Percentiles rank a stretch among this genome's conserved stretches.
Conservation (phyloP, 2,888 invertebrate genomes). For the Sminthurides aquaticus region DNA sequence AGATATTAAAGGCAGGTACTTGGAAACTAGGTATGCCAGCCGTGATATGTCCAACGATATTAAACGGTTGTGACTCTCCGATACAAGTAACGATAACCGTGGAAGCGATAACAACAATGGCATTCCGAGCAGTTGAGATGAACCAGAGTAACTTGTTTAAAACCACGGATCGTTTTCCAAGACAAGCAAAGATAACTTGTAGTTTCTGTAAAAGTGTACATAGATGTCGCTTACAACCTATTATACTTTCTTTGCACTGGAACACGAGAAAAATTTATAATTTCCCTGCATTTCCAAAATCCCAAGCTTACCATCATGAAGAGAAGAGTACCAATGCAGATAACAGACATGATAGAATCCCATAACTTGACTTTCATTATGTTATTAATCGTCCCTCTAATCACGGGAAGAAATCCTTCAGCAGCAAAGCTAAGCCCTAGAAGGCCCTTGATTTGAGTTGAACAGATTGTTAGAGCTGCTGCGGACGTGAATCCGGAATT, state of each 20-base stretch:
- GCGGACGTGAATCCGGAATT: slow-evolving; percentile 39
- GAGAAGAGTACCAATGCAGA: slow-evolving; percentile 35
- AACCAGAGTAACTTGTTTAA: slow-evolving; percentile 60
- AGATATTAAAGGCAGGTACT: slow-evolving; percentile 58
- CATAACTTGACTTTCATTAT: slow-evolving; percentile 30
- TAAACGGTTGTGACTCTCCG: slow-evolving; percentile 52
- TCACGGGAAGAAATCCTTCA: slow-evolving; percentile 40
- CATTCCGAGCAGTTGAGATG: slow-evolving; percentile 66
- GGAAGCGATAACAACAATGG: slow-evolving; percentile 64
- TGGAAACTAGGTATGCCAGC: slow-evolving; percentile 59
- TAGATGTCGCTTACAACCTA: not conserved
- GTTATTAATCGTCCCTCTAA: slow-evolving; percentile 33
- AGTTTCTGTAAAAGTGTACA: slow-evolving; percentile 31
- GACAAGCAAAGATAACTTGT: slow-evolving; percentile 30
- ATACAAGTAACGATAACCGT: slow-evolving; percentile 55
- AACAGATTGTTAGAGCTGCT: slow-evolving; percentile 24
- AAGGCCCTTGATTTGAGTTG: slow-evolving; percentile 41
- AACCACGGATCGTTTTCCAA: slow-evolving; percentile 27
- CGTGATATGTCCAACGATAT: slow-evolving; percentile 44
- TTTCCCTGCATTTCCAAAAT: too few species aligned
- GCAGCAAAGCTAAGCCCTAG: slow-evolving; percentile 40
- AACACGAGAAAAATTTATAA: too few species aligned
- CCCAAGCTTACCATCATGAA: slow-evolving; percentile 39
- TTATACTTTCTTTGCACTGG: too few species aligned
- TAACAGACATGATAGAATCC: slow-evolving; percentile 37